phyloP scores from a whole-genome alignment of 1,140 invertebrate genomes.

The Argopecten irradians region DNA sequence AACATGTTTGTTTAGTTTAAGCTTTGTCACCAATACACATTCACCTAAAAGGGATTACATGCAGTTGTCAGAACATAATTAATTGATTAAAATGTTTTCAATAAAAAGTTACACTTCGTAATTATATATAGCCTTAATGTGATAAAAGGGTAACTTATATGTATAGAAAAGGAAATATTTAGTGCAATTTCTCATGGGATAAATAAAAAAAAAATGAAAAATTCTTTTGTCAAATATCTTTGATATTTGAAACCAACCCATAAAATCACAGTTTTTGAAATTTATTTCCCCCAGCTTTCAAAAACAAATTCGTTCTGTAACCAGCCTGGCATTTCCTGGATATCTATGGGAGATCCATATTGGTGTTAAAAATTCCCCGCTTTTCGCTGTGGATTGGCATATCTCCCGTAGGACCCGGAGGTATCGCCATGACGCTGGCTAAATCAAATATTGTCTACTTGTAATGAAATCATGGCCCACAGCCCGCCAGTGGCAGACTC shows the following conservation, averaged over 20 bases:
- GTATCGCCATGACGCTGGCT: background rate
- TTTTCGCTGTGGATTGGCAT: background rate
- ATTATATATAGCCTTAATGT: no score
- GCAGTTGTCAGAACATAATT: background rate
- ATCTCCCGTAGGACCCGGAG: background rate
- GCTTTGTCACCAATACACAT: background rate
- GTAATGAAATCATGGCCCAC: conserved; percentile 15
- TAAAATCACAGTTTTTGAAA: background rate
- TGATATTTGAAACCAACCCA: background rate
- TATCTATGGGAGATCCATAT: background rate
- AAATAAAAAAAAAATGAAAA: no score
- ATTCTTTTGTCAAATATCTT: background rate
- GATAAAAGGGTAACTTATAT: no score
- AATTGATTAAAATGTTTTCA: background rate
- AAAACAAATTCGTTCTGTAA: background rate
- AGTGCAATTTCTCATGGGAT: no score
- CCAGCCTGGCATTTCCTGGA: background rate
- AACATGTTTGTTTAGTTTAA: no score
- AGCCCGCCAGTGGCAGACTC: background rate
- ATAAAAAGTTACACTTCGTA: background rate
- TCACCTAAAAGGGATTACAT: background rate
- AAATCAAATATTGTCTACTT: conserved; percentile 23
- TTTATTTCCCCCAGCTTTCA: background rate
- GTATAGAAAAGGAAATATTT: no score
- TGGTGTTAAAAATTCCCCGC: background rate